These are phyloP conservation scores for Aphelenchoides fujianensis DNA, from an alignment of 1,140 invertebrate species.

Conservation along the genomic window DNA sequence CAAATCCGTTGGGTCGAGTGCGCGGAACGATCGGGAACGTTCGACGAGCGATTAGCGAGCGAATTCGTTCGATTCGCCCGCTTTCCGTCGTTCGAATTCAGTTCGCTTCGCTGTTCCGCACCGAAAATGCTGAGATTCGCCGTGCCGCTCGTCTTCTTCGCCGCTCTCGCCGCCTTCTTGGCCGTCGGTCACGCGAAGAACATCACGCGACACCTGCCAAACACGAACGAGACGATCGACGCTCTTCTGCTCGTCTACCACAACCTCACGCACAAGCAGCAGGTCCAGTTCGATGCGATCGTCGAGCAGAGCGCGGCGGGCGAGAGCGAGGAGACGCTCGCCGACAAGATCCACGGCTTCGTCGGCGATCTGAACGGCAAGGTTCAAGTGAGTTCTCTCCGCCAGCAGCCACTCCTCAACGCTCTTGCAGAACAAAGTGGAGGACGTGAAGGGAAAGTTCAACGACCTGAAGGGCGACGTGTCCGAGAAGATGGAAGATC, in stretches of 20 bases:
- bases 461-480: neutral
- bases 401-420: neutral
- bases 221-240: slow-evolving; percentile 22
- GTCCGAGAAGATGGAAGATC: neutral
- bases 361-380: neutral
- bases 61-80: neutral
- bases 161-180: neutral
- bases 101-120: neutral
- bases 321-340: neutral
- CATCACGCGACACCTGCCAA: neutral
- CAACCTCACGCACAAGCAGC: neutral
- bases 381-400: neutral
- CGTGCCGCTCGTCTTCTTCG: neutral
- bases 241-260: neutral
- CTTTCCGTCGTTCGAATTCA: neutral
- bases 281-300: neutral
- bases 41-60: neutral
- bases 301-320: neutral
- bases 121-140: neutral
- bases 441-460: neutral
- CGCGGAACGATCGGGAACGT: neutral
- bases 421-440: neutral
- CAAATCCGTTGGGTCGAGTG: too few relatives aligned
- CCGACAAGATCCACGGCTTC: neutral
- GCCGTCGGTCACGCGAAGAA: neutral